Conservation (phyloP, 2,113 vertebrate genomes). For the Taxidea taxus region DNA sequence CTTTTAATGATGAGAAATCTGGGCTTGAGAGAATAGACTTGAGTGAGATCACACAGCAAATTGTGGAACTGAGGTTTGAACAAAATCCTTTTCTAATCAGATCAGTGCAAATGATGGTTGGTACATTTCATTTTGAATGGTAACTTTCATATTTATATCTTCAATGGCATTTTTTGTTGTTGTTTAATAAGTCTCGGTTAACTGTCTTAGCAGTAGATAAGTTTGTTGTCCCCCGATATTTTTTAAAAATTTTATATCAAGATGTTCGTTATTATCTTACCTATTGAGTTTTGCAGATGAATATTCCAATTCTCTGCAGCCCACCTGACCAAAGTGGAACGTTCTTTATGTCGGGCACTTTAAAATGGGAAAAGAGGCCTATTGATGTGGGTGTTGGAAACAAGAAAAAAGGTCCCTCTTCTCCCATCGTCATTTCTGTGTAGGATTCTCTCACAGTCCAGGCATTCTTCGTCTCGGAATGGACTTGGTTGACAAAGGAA, state of each 20-base stretch:
- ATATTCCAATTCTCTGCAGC: neutral
- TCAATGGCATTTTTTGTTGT: neutral
- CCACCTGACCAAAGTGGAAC: constrained; percentile 1
- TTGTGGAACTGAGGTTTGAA: neutral
- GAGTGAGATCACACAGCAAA: neutral
- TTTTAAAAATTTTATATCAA: neutral
- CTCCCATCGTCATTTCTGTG: neutral
- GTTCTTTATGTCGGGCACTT: neutral
- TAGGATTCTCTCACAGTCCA: constrained; percentile 28
- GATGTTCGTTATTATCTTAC: neutral
- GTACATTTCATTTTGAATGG: neutral
- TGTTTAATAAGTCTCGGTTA: neutral
- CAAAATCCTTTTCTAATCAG: neutral
- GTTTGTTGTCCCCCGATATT: neutral
- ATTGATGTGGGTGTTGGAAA: neutral
- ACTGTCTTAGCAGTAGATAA: neutral
- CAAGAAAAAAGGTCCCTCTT: neutral
- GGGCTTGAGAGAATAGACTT: neutral
- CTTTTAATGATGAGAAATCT: neutral
- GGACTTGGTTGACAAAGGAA: neutral
- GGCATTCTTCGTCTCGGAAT: constrained; percentile 34
- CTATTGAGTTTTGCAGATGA: neutral
- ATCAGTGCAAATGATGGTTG: neutral
- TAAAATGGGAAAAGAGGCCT: neutral
- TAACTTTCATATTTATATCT: neutral